A percentile compares a stretch with the other conserved stretches of the same genome.
Evolutionary conservation across 2,888 invertebrate species (phyloP).

Genomic region (Athetis lepigone): DNA sequence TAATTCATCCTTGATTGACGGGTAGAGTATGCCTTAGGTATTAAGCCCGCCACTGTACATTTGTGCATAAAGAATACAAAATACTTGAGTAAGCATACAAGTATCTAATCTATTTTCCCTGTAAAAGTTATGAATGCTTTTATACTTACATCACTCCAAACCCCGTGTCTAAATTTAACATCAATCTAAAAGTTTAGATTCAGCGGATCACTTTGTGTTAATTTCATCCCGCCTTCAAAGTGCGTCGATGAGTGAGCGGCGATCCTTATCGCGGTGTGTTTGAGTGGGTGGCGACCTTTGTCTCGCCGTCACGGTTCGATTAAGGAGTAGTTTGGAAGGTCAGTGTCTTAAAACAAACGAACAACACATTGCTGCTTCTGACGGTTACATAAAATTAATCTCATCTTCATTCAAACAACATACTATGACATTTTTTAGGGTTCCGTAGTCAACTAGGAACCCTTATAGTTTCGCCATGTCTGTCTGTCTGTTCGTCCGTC

Average conservation of each 20-base stretch:
- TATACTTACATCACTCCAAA: neutral
- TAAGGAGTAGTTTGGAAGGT: neutral
- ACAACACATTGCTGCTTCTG: neutral
- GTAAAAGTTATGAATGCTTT: neutral
- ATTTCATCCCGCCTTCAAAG: slow-evolving; percentile 15
- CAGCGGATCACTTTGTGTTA: slow-evolving; percentile 14
- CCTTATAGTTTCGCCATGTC: no score
- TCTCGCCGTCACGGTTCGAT: neutral
- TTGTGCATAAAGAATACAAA: no score
- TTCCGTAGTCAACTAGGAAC: no score
- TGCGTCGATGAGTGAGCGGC: slow-evolving; percentile 19
- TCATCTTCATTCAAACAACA: no score
- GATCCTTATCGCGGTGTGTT: slow-evolving; percentile 27
- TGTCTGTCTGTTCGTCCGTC: no score
- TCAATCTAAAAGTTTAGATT: slow-evolving; percentile 1
- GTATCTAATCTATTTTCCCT: no score
- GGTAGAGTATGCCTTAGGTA: no score
- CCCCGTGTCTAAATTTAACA: neutral
- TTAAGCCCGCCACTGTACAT: no score
- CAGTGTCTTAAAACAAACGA: neutral
- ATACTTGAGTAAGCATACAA: no score
- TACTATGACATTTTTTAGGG: no score
- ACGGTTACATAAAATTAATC: no score
- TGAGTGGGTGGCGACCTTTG: slow-evolving; percentile 7
- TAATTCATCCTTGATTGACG: no score